Evolutionary conservation across 2,888 invertebrate genomes (phyloP), one percentile per base, ranked within the genome.

Genomic region (Eurytoma adleriae): DNA sequence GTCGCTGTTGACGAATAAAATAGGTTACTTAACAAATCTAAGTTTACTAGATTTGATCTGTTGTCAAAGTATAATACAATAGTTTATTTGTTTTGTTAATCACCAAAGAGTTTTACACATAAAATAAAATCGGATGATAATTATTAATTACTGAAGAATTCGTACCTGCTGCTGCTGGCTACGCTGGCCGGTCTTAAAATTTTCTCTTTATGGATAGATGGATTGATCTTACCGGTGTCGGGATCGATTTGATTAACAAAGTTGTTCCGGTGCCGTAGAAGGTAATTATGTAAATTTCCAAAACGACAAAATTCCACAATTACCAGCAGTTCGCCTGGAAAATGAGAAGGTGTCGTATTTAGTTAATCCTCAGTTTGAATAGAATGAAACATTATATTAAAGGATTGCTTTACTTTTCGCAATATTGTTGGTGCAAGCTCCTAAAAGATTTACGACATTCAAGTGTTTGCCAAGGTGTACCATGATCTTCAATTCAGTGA

Each of bases 401-500:
- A 10, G 10, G 7, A 10, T 40, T 40, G 30, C 10, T 10, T 40
- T 92, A 97, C 98, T 94, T 93, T 97, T 97, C 0, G 93, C 94
- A 80, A 98, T 95, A 89, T 97, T 95, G 89, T 96, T 96, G 0
- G 98, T 99, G 83, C 97, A 97, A 20, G 98, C 98, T 64, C 99
- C 99, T 24, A 99, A 93, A 66, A 99, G 92, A 91, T 98, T 98
- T 1, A 99, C 97, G 61, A 99, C 97, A 90, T 99, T 99, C 67
- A 98, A 91, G 91, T 99, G 98, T 87, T 96, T 96, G 0, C 98
- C 98, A 84, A 99, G 92, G 91, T 99, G 98, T 7, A 97, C 96
- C 96, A 99, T 96, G 81, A 99, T 98, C 92, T 99, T 99, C 24
- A 99, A 92, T 90, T 99, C 99, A 0, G 97, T 96, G 40, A 97